Percentiles rank a stretch among this genome's conserved stretches.
Evolutionary conservation across 2,797 vertebrate genomes (phyloP).

Genomic region (Acanthurus lineatus): DNA sequence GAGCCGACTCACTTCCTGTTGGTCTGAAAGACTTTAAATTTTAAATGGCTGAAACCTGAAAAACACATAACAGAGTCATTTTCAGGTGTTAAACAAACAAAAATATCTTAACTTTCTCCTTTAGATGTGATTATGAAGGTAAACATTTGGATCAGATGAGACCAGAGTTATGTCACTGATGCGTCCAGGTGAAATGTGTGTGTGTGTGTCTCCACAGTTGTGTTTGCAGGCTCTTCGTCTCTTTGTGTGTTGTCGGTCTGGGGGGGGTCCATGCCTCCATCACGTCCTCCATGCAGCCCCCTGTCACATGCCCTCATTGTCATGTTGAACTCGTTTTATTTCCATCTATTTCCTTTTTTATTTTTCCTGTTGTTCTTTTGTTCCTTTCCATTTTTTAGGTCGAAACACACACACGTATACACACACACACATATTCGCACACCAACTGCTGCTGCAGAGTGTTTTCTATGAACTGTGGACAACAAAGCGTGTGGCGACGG

Average conservation of each 20-base stretch:
- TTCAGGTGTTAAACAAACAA: too few species aligned
- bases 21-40: too few species aligned
- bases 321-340: slow-evolving; percentile 25
- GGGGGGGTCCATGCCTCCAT: slow-evolving; percentile 52
- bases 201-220: slow-evolving; percentile 5
- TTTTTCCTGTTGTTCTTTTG: slow-evolving; percentile 36
- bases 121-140: too few species aligned
- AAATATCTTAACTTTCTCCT: too few species aligned
- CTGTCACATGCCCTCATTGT: slow-evolving; percentile 54
- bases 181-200: too few species aligned
- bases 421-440: slow-evolving; percentile 36
- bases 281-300: slow-evolving; percentile 50
- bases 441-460: slow-evolving; percentile 6
- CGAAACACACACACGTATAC: slow-evolving; percentile 54
- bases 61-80: too few species aligned
- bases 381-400: slow-evolving; percentile 55
- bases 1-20: too few species aligned
- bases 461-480: slow-evolving; percentile 55
- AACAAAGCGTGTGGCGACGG: slow-evolving; percentile 32
- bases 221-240: too few species aligned
- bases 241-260: slow-evolving; percentile 28
- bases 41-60: too few species aligned
- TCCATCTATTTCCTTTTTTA: slow-evolving; percentile 11
- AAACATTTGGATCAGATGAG: too few species aligned
- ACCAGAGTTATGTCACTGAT: too few species aligned